Conservation (phyloP, 2,888 invertebrate genomes). For the Myopa testacea region DNA sequence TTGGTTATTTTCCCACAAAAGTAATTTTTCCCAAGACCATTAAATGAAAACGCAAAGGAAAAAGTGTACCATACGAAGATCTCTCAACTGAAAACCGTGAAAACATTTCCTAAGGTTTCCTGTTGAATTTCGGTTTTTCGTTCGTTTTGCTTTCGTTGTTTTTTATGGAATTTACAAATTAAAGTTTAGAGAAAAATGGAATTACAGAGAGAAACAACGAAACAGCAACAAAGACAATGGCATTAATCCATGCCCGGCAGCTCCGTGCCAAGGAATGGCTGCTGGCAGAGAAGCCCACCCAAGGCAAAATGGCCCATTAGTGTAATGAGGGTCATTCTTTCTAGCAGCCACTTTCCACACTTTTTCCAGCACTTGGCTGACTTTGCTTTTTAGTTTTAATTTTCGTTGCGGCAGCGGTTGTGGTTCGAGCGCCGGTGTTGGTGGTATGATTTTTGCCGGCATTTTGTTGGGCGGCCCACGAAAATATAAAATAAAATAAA, state of each 20-base stretch:
- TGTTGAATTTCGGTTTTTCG: not conserved
- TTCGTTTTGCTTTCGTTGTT: constrained; percentile 8
- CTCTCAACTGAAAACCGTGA: not conserved
- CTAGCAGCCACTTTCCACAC: constrained; percentile 31
- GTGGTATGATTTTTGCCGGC: no score
- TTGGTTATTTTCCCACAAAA: no score
- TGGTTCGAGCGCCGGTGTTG: not conserved
- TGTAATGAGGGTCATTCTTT: constrained; percentile 47
- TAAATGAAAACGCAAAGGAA: not conserved
- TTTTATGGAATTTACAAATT: constrained; percentile 36
- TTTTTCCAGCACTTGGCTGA: not conserved
- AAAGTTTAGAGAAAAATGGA: constrained; percentile 31
- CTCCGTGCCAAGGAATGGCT: constrained; percentile 20
- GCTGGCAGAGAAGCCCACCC: constrained; percentile 17
- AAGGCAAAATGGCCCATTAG: constrained; percentile 41
- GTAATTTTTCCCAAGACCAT: no score
- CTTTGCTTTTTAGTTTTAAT: constrained; percentile 15
- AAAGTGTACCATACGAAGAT: no score
- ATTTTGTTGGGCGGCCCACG: not conserved
- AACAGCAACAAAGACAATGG: constrained; percentile 37
- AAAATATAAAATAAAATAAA: no score
- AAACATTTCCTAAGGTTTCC: constrained; percentile 11
- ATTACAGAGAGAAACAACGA: constrained; percentile 32
- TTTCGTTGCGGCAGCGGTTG: constrained; percentile 1
- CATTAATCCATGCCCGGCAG: constrained; percentile 19